Percentiles rank a stretch among this genome's conserved stretches.
Conservation (phyloP, 1,140 invertebrate species). For the Brachionus manjavacas region DNA sequence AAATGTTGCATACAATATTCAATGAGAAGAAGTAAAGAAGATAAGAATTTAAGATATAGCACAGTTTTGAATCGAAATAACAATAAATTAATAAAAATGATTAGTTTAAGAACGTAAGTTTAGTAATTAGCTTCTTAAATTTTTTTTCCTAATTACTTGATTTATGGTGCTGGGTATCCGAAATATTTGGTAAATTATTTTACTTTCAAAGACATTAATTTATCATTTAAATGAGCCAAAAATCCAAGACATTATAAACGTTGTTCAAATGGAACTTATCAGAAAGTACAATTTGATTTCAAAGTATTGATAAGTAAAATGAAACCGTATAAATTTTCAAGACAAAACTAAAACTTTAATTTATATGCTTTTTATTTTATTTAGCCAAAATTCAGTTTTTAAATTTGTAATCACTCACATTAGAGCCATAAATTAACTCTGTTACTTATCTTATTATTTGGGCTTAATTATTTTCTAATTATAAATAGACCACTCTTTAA, state of each 20-base stretch:
- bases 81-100: constrained; percentile 3
- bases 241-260: background rate
- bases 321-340: constrained; percentile 10
- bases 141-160: background rate
- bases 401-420: constrained; percentile 1
- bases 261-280: background rate
- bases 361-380: background rate
- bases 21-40: background rate
- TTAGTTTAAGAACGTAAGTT: background rate
- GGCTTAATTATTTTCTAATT: constrained; percentile 36
- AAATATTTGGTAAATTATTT: background rate
- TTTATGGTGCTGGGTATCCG: background rate
- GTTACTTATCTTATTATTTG: constrained; percentile 31
- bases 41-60: background rate
- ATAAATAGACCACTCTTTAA: constrained; percentile 16
- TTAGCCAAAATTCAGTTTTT: constrained; percentile 1
- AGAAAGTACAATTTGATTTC: background rate
- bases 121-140: background rate
- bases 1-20: background rate
- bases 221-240: background rate
- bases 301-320: constrained; percentile 17
- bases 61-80: background rate
- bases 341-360: background rate
- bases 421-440: background rate
- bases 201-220: background rate